Conservation (phyloP, 2,888 invertebrate genomes). For the Pilophorus perplexus region DNA sequence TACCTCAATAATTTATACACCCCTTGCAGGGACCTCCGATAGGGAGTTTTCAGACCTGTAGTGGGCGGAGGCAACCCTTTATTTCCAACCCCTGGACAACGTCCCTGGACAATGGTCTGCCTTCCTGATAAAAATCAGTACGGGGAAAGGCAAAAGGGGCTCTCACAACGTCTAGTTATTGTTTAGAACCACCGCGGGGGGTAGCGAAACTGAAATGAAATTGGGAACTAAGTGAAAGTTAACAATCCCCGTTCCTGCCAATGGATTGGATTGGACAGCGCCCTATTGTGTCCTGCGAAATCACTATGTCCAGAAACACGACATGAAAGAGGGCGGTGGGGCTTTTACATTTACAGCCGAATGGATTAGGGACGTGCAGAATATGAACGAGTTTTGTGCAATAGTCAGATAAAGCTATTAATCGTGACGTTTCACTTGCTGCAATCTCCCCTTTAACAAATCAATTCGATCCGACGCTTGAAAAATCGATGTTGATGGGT, state of each 20-base stretch:
- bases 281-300: slow-evolving; percentile 11
- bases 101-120: slow-evolving; percentile 28
- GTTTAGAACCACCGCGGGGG: slow-evolving; percentile 27
- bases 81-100: slow-evolving; percentile 7
- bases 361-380: slow-evolving; percentile 6
- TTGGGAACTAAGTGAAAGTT: slow-evolving; percentile 43
- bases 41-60: background rate
- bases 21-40: slow-evolving; percentile 2
- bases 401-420: slow-evolving; percentile 10
- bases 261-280: slow-evolving; percentile 11
- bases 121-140: slow-evolving; percentile 32
- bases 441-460: too few species aligned
- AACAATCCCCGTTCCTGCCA: slow-evolving; percentile 31
- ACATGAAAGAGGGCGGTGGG: background rate
- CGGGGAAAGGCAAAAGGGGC: too few species aligned
- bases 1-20: slow-evolving; percentile 39
- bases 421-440: too few species aligned
- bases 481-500: too few species aligned
- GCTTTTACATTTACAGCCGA: background rate
- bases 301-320: background rate
- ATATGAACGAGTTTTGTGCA: background rate
- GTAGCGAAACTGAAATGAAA: slow-evolving; percentile 41
- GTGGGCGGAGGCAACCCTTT: slow-evolving; percentile 24
- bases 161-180: slow-evolving; percentile 28
- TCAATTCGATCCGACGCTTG: too few species aligned